Evolutionary conservation across 2,113 vertebrate genomes (phyloP).

Genomic region (Nesogale talazaci): DNA sequence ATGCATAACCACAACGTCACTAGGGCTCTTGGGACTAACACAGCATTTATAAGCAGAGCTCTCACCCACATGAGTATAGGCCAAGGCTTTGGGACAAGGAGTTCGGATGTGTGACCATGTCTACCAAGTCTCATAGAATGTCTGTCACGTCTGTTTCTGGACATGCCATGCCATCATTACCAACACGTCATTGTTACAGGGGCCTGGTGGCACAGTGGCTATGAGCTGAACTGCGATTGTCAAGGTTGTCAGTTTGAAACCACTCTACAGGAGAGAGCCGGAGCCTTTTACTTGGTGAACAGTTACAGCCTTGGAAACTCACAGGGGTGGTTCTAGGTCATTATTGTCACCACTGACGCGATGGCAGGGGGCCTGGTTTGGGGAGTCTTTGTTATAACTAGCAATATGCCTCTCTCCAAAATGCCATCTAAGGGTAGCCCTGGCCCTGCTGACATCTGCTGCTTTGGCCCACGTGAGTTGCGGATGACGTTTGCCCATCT

Average conservation of each 20-base stretch:
- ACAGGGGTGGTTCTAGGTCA: no score
- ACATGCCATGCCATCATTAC: neutral
- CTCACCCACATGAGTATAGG: neutral
- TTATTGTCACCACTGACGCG: no score
- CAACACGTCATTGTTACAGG: neutral
- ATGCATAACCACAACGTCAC: no score
- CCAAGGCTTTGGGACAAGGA: no score
- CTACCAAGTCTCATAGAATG: neutral
- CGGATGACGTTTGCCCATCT: neutral
- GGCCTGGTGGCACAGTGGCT: no score
- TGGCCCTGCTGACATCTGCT: neutral
- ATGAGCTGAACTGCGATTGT: no score
- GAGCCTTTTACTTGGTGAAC: no score
- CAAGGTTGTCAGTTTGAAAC: no score
- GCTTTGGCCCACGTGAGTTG: neutral
- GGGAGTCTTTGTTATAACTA: neutral
- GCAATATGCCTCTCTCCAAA: neutral
- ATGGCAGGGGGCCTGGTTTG: no score
- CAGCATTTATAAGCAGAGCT: slow-evolving; percentile 26
- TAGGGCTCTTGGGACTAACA: neutral
- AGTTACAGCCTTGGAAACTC: no score
- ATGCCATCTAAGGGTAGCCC: no score
- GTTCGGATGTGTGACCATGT: neutral
- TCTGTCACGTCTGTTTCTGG: neutral
- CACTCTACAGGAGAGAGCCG: no score